Conservation (phyloP, 1,140 invertebrate genomes). For the Varroa destructor region DNA sequence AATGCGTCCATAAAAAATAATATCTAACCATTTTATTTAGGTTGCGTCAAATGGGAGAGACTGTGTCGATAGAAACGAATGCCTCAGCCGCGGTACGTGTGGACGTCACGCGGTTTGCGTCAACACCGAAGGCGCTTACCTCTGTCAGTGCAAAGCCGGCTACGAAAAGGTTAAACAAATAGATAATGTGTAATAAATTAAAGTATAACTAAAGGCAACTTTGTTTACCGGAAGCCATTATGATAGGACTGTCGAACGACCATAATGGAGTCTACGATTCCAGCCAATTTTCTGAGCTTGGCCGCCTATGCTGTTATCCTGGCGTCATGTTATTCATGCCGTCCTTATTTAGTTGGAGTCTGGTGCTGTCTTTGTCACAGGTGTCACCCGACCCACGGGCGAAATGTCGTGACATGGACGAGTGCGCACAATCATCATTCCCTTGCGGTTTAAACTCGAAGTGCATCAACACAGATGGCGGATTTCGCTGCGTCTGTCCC, state of each 20-base stretch:
- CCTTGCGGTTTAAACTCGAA: conserved; percentile 81
- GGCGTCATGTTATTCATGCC: too few species aligned
- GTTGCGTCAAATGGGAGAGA: background rate
- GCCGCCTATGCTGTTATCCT: too few species aligned
- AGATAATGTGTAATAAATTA: background rate
- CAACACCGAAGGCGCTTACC: conserved; percentile 67
- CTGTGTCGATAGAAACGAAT: conserved; percentile 55
- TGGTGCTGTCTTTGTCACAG: too few species aligned
- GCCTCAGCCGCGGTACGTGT: conserved; percentile 53
- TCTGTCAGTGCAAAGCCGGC: conserved; percentile 72
- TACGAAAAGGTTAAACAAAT: conserved; percentile 44
- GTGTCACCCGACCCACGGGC: conserved; percentile 40
- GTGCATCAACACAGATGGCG: conserved; percentile 64
- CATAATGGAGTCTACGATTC: too few species aligned
- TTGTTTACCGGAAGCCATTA: too few species aligned
- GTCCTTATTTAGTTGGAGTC: too few species aligned
- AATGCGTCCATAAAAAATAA: too few species aligned
- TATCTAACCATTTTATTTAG: background rate
- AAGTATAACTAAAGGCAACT: conserved; percentile 54
- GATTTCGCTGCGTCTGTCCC: conserved; percentile 39
- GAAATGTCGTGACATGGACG: conserved; percentile 70
- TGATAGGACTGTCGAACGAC: too few species aligned
- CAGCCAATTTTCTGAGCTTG: too few species aligned
- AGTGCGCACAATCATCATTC: conserved; percentile 54
- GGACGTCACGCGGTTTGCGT: conserved; percentile 64